Conservation (phyloP, 2,797 vertebrate species). For the Lerista edwardsae region DNA sequence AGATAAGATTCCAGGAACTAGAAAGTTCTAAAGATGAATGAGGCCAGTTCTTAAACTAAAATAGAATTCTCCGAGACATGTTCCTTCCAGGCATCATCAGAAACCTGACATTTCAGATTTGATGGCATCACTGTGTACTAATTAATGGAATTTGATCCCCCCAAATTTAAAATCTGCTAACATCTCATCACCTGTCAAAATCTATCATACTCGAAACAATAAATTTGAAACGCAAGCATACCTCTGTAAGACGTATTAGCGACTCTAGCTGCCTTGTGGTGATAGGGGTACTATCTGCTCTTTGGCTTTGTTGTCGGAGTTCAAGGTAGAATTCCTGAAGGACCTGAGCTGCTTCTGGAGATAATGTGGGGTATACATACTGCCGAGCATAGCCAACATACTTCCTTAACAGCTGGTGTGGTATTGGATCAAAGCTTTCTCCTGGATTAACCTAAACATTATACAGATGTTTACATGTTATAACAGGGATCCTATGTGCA, state of each 20-base stretch:
- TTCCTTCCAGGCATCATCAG: neutral
- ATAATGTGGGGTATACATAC: constrained; percentile 88
- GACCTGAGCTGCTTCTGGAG: constrained; percentile 87
- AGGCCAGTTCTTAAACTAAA: neutral
- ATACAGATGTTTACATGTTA: constrained; percentile 24
- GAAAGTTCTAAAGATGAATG: neutral
- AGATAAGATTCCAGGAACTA: neutral
- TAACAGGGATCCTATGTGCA: too few relatives aligned
- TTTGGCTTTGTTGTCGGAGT: constrained; percentile 90
- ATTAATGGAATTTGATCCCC: neutral
- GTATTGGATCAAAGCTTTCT: constrained; percentile 87
- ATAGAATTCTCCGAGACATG: too few relatives aligned
- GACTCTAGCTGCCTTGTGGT: constrained; percentile 96
- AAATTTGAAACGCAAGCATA: constrained; percentile 46
- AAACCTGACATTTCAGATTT: neutral
- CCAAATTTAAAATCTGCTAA: neutral
- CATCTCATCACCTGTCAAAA: neutral
- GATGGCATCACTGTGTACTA: neutral
- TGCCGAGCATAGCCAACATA: constrained; percentile 94
- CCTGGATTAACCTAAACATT: constrained; percentile 80
- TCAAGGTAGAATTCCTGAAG: constrained; percentile 95
- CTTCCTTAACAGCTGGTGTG: constrained; percentile 90
- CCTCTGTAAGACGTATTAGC: constrained; percentile 93
- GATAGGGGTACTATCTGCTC: constrained; percentile 88
- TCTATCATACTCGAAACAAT: neutral